Base-by-base conservation (phyloP, 2,888 invertebrate genomes). In the Candidula unifasciata region DNA sequence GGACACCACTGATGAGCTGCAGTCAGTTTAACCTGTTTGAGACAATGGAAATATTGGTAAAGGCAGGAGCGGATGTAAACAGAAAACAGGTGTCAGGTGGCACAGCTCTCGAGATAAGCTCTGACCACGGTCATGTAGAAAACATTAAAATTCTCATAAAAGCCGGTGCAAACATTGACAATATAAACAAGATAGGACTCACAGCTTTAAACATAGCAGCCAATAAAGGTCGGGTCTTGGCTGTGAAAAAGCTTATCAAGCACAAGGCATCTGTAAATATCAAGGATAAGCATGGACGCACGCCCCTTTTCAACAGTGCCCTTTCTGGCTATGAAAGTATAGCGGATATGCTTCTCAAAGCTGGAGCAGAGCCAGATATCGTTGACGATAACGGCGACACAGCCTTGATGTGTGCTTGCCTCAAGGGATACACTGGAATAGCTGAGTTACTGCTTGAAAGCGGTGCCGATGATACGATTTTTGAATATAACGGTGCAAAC, bases 1-100 rank as follows among this genome's bases (percentile, higher is more conserved):
- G 82, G 82, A 82, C 82, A 24, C 82, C 82, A 18, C 52, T 82
- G n/a, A 82, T 82, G 82, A 52, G 18, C 16, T 76, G 82, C 44
- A 21, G 68, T 24, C 82, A 82, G 77, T 35, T 66, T 54, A 68
- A 68, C 52, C 2, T 60, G 27, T 68, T 54, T 54, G 82, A 82
- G 35, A 77, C 82, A 52, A n/a, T 82, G 24, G 66, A 82, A 64
- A 3, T 74, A n/a, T 30, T 82, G 3, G 30, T 74, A 54, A 33
- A 74, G 16, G 16, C 74, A 27, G 74, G 74, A 13, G 82, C 82
- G 30, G 64, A 73, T 44, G 82, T 82, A 18, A 73, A 82, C n/a
- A 35, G 44, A 57, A 60, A 64, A 24, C 82, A 82, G 21, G 60
- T 60, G 3, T 82, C 82, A 35, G 82, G 82, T 73, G 82, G 82